Evolutionary conservation across 2,888 invertebrate genomes (phyloP).

Genomic region (Lobophora halterata): DNA sequence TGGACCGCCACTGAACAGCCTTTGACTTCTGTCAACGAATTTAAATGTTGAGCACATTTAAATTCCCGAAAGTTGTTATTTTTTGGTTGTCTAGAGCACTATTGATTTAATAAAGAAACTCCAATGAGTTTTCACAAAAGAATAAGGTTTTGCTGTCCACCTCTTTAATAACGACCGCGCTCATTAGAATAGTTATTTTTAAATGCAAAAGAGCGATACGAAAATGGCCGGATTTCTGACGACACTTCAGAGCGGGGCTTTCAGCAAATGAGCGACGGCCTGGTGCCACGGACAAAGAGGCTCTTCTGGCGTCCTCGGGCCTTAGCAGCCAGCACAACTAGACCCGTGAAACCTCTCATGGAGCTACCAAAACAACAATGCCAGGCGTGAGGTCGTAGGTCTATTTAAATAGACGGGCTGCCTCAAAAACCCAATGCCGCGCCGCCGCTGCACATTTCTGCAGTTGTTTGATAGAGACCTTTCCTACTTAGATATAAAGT

Average conservation of each 20-base stretch:
- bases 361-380: slow-evolving; percentile 37
- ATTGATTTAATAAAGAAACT: too few relatives aligned
- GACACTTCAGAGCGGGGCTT: slow-evolving; percentile 62
- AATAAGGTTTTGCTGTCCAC: too few relatives aligned
- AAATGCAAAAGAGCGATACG: slow-evolving; percentile 42
- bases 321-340: slow-evolving; percentile 32
- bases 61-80: too few relatives aligned
- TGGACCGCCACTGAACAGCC: too few relatives aligned
- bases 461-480: slow-evolving; percentile 33
- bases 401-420: slow-evolving; percentile 40
- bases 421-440: slow-evolving; percentile 34
- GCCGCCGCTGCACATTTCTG: slow-evolving; percentile 49
- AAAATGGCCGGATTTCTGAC: slow-evolving; percentile 59
- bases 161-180: slow-evolving; percentile 20
- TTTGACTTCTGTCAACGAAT: too few relatives aligned
- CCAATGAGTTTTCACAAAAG: too few relatives aligned
- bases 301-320: slow-evolving; percentile 53
- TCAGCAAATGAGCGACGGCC: slow-evolving; percentile 70
- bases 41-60: too few relatives aligned
- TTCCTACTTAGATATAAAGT: too few relatives aligned
- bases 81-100: too few relatives aligned
- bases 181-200: slow-evolving; percentile 34
- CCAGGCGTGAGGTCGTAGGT: slow-evolving; percentile 35
- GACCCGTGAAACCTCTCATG: slow-evolving; percentile 32
- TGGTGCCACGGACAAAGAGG: slow-evolving; percentile 55